Percentiles rank a stretch among this genome's conserved stretches.
Evolutionary conservation across 1,140 invertebrate genomes (phyloP).

Genomic region (Drosophila sp.): DNA sequence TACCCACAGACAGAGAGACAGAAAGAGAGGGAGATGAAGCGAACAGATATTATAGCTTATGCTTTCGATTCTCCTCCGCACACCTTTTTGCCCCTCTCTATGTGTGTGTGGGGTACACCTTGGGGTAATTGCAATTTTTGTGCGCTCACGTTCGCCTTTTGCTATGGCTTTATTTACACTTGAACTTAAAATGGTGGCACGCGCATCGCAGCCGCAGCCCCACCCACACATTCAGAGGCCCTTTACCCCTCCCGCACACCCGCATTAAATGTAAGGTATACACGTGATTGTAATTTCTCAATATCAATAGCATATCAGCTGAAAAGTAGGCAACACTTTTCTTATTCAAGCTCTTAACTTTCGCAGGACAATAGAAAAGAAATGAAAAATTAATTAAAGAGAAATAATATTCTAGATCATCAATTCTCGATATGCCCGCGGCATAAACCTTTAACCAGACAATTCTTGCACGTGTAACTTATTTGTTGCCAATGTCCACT

Average conservation of each 20-base stretch:
- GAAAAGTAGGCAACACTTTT: background rate
- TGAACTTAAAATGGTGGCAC: slow-evolving; percentile 67
- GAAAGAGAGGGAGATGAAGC: background rate
- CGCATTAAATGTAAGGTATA: background rate
- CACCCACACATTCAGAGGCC: background rate
- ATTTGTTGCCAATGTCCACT: slow-evolving; percentile 16
- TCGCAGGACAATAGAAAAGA: no score
- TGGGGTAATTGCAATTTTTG: slow-evolving; percentile 65
- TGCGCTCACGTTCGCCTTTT: slow-evolving; percentile 54
- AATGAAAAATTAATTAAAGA: background rate
- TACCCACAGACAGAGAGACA: background rate
- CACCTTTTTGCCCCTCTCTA: background rate
- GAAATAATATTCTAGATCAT: no score
- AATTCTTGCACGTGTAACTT: slow-evolving; percentile 15
- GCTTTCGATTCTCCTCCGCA: background rate
- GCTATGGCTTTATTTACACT: slow-evolving; percentile 69
- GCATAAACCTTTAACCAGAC: slow-evolving; percentile 7
- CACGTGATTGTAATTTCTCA: background rate
- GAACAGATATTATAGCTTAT: slow-evolving; percentile 12
- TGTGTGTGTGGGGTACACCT: slow-evolving; percentile 1
- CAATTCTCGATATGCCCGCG: background rate
- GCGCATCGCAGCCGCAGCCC: slow-evolving; percentile 15
- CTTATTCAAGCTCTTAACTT: background rate
- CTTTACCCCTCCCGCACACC: background rate
- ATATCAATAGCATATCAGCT: background rate